phyloP scores from a whole-genome alignment of 2,113 vertebrate species.

The Nipponia nippon region DNA sequence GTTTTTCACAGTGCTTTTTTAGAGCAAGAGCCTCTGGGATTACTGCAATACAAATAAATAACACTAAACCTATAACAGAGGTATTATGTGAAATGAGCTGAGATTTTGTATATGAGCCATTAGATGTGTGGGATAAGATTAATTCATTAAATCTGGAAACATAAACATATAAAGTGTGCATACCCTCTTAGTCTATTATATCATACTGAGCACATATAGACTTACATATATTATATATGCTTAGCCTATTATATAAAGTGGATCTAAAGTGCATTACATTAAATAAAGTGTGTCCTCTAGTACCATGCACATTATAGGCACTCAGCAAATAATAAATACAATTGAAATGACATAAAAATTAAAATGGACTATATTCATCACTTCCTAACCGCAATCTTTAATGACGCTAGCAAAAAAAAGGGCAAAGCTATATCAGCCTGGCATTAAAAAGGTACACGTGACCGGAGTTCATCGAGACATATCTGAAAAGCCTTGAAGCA shows the following conservation, averaged over 20 bases:
- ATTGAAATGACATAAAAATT: slow-evolving; percentile 15
- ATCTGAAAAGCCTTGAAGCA: neutral
- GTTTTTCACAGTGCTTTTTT: neutral
- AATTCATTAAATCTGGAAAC: slow-evolving; percentile 46
- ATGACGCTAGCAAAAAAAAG: neutral
- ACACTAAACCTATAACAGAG: neutral
- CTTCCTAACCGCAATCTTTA: neutral
- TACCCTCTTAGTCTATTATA: neutral
- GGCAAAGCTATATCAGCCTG: neutral
- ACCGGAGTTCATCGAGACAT: neutral
- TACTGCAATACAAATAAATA: slow-evolving; percentile 17
- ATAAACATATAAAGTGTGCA: neutral
- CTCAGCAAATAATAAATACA: slow-evolving; percentile 17
- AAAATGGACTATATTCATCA: neutral
- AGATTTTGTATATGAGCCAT: slow-evolving; percentile 22
- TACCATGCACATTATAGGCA: neutral
- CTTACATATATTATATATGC: neutral
- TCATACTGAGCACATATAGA: neutral
- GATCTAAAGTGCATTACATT: slow-evolving; percentile 13
- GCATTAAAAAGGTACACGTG: rapidly evolving
- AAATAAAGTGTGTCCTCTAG: neutral
- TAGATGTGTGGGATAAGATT: neutral
- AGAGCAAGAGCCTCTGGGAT: neutral
- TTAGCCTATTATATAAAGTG: neutral
- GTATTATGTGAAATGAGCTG: neutral